Conservation (phyloP, 2,113 vertebrate genomes). For the Tor tambroides region DNA sequence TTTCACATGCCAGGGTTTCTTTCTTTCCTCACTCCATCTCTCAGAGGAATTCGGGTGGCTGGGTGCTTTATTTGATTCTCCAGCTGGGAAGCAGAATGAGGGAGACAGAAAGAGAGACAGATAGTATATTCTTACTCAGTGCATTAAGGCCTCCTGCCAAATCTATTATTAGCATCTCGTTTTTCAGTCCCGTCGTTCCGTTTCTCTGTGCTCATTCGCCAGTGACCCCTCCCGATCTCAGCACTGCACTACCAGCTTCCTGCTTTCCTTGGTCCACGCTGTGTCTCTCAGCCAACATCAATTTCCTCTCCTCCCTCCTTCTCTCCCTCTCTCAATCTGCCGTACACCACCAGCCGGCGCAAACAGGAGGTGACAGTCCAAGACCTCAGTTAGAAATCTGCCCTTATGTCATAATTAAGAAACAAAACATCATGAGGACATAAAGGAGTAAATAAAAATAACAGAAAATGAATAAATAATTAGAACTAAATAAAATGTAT, state of each 20-base stretch:
- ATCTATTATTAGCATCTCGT: constrained; percentile 70
- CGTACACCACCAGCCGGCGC: neutral
- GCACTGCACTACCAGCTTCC: constrained; percentile 35
- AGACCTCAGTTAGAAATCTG: constrained; percentile 5
- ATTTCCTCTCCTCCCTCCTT: constrained; percentile 13
- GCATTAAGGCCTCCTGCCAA: constrained; percentile 64
- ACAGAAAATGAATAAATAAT: no score
- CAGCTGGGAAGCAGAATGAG: constrained; percentile 28
- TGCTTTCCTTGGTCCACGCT: constrained; percentile 37
- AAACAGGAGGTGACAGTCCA: neutral
- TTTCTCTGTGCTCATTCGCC: constrained; percentile 37
- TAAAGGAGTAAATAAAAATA: neutral
- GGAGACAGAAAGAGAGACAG: constrained; percentile 35
- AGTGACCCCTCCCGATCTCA: constrained; percentile 38
- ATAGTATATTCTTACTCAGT: constrained; percentile 61
- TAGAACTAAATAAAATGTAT: no score
- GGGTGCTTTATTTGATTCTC: constrained; percentile 36
- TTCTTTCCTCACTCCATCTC: neutral
- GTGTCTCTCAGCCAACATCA: neutral
- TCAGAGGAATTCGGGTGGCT: constrained; percentile 7
- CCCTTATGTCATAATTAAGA: neutral
- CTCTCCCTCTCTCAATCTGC: constrained; percentile 19
- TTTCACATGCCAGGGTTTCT: constrained; percentile 27
- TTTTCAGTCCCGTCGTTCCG: constrained; percentile 58
- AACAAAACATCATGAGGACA: no score